Percentiles rank a stretch among this genome's conserved stretches.
Evolutionary conservation across 1,140 invertebrate genomes (phyloP).

Genomic region (Leptinotarsa defecta): DNA sequence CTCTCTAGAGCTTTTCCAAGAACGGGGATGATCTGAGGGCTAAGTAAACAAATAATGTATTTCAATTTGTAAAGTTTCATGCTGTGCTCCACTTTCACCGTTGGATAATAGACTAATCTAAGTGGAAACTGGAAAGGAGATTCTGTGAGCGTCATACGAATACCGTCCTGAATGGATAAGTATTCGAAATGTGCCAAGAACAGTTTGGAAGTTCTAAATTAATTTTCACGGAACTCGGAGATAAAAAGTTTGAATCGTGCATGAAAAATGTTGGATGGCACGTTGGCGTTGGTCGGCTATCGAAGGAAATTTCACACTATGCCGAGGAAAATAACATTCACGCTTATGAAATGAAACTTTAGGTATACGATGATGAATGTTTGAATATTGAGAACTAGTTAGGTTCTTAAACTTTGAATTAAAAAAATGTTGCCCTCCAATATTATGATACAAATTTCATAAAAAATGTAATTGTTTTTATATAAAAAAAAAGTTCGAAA

Average conservation of each 20-base stretch:
- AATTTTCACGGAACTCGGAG: neutral
- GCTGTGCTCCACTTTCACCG: constrained; percentile 1
- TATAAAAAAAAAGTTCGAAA: too few species aligned
- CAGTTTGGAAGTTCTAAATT: constrained; percentile 6
- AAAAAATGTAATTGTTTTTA: too few species aligned
- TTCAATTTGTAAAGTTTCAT: constrained; percentile 4
- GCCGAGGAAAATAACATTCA: too few species aligned
- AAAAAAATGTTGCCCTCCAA: too few species aligned
- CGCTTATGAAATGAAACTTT: too few species aligned
- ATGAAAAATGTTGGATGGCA: neutral
- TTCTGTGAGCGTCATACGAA: neutral
- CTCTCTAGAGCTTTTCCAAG: constrained; percentile 1
- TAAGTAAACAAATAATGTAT: constrained; percentile 7
- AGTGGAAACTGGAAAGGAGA: constrained; percentile 8
- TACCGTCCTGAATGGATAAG: constrained; percentile 5
- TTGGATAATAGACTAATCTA: constrained; percentile 8
- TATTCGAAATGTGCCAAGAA: constrained; percentile 3
- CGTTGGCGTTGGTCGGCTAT: too few species aligned
- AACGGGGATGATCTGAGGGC: neutral
- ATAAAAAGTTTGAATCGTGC: neutral
- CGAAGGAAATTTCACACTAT: too few species aligned
- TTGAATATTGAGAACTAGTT: too few species aligned
- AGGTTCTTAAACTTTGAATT: too few species aligned
- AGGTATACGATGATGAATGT: too few species aligned
- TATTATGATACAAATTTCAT: too few species aligned